These are phyloP conservation scores for Brachyhypopomus gauderio DNA, from an alignment of 2,113 vertebrate genomes.

Conservation along the genomic window DNA sequence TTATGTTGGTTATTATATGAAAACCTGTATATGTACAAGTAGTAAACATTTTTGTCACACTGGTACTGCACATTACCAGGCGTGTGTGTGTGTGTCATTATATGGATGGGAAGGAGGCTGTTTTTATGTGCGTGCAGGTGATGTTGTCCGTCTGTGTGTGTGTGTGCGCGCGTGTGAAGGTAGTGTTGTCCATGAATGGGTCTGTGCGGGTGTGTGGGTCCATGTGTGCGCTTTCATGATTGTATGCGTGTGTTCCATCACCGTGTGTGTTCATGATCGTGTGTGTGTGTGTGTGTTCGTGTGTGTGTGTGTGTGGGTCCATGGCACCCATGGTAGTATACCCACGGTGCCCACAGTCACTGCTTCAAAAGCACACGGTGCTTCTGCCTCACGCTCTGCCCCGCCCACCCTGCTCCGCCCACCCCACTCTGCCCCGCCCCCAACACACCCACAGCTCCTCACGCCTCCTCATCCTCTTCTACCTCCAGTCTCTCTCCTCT, in stretches of 20 bases:
- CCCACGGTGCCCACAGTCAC: constrained; percentile 80
- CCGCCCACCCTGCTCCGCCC: constrained; percentile 27
- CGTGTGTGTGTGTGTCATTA: background rate
- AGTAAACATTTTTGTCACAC: background rate
- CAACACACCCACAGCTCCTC: constrained; percentile 31
- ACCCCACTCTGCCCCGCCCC: background rate
- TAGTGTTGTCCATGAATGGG: no score
- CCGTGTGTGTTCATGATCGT: background rate
- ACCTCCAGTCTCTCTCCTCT: constrained; percentile 76
- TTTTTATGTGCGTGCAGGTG: background rate
- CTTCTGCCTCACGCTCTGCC: constrained; percentile 63
- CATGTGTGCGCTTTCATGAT: background rate
- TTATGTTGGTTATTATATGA: no score
- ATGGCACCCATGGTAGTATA: constrained; percentile 39
- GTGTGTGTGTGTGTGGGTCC: background rate
- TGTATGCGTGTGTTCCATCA: background rate
- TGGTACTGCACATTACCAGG: constrained; percentile 10
- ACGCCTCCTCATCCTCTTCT: constrained; percentile 77
- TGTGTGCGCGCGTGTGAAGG: no score
- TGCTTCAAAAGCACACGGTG: constrained; percentile 61
- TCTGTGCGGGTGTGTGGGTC: no score
- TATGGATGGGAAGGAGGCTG: background rate
- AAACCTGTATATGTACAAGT: no score
- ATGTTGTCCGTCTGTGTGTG: background rate
- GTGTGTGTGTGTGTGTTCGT: background rate